Evolutionary conservation across 2,797 vertebrate species (phyloP), one percentile per base, ranked within the genome.

Genomic region (Alosa sapidissima): DNA sequence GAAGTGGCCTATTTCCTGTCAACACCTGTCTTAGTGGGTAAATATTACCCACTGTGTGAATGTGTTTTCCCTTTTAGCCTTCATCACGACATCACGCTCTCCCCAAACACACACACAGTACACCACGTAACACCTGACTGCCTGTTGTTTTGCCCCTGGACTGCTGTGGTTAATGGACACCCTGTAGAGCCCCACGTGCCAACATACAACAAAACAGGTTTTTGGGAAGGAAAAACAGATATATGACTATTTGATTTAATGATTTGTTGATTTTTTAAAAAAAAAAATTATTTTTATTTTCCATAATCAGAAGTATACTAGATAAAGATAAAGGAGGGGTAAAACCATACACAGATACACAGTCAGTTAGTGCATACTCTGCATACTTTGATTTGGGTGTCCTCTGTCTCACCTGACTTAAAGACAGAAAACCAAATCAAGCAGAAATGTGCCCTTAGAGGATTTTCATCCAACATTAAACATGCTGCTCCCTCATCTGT

Each of bases 1-100:
- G 24, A 6, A 10, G 11, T 47, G 58, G 2, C 21, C 14, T 83
- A 81, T 82, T 86, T 87, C 54, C 84, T 86, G 68, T 84, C 68
- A 81, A 51, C 82, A 78, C 52, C 47, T 54, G 1, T 9, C 82
- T 16, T 24, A 45, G 45, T 52, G 33, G 60, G 54, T 86, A 84
- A 86, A 87, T 41, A 86, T 85, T 84, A 78, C 82, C 28, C 72
- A 33, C 47, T 6, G 21, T 6, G 41, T 68, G 36, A 9, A 48
- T 84, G n/a, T 84, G 65, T 84, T 84, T 82, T 87, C 81, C 14
- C 48, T 24, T 82, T 60, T 49, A 52, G 54, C 33, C 19, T 19
- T 55, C 13, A 78, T 45, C 72, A 47, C 72, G 36, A 9, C 72
- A 45, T 6, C 72, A 45, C 36, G 5, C 36, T 78, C 19, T 47